Base-by-base conservation (phyloP, 1,140 invertebrate species). In the Drosophila yakuba region DNA sequence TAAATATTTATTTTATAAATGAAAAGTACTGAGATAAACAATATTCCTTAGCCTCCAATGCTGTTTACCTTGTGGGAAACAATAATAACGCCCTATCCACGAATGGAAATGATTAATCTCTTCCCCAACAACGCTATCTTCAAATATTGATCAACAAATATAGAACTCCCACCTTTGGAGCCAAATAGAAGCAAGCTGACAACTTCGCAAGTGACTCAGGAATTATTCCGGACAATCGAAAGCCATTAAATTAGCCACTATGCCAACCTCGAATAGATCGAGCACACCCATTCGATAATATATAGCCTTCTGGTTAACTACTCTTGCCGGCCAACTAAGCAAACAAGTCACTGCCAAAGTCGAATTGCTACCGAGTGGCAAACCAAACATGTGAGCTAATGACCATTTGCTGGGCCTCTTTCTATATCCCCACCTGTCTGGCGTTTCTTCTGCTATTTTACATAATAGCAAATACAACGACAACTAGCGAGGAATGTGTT, bases 131-230 rank as follows among this genome's bases (percentile, higher is more conserved):
- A 8, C 11, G 44, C 8, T 44, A 64, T 64, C 38, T 32, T 10
- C 60, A 67, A 67, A 67, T 67, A 67, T 67, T 67, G 60, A 67
- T 64, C 64, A 67, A 14, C 45, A 67, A 67, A 67, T 71, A 69
- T 23, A 71, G 1, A 35, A 39, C n/a, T n/a, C 15, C 41, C 58
- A 66, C 44, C 12, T 44, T 20, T 44, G 3, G 17, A 44, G 20
- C 11, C 7, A 15, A 60, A 44, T 20, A 35, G 44, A 66, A 45
- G 41, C n/a, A 15, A 38, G 17, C 25, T 10, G 32, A 32, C 32
- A 32, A 69, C 64, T 35, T 56, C n/a, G 10, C 17, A 11, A 25
- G 11, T 71, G 67, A 57, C 50, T 69, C 25, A 39, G 45, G 35
- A n/a, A 25, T 35, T 71, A 71, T 47, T 57, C 43, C 41, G 54